Conservation (phyloP, 1,140 invertebrate genomes). For the Drosophila melanica region DNA sequence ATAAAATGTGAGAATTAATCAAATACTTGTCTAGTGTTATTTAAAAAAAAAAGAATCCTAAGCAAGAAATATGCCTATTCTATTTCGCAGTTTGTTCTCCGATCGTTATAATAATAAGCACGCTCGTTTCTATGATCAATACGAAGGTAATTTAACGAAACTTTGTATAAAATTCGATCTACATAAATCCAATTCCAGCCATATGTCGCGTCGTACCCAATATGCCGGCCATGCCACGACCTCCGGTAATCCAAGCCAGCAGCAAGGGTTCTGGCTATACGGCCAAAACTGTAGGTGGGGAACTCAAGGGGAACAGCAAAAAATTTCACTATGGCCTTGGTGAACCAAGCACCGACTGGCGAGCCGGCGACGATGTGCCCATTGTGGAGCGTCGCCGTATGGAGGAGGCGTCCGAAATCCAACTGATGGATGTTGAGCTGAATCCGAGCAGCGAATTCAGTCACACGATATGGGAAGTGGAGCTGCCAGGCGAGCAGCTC, state of each 20-base stretch:
- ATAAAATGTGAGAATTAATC: background rate
- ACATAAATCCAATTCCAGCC: background rate
- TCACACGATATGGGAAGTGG: conserved; percentile 62
- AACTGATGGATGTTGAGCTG: conserved; percentile 44
- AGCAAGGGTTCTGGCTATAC: background rate
- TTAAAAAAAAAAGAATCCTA: too few relatives aligned
- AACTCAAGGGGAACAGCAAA: conserved; percentile 4
- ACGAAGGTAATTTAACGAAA: conserved; percentile 41
- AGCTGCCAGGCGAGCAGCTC: conserved; percentile 27
- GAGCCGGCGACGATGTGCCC: conserved; percentile 45
- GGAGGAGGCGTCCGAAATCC: conserved; percentile 36
- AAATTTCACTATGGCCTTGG: conserved; percentile 42
- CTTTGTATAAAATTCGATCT: background rate
- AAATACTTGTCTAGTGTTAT: background rate
- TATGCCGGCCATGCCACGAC: conserved; percentile 13
- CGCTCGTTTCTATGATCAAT: conserved; percentile 30
- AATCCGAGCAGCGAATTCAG: conserved; percentile 37
- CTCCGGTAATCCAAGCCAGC: background rate
- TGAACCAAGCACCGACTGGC: conserved; percentile 51
- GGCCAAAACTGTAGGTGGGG: background rate
- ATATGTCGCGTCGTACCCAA: conserved; percentile 29
- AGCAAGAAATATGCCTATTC: conserved; percentile 35
- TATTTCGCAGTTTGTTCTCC: conserved; percentile 50
- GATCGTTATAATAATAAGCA: conserved; percentile 48
- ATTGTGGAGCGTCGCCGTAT: conserved; percentile 58